These are phyloP conservation scores for Dorcus hopei DNA, from an alignment of 2,888 invertebrate species.

Conservation along the genomic window DNA sequence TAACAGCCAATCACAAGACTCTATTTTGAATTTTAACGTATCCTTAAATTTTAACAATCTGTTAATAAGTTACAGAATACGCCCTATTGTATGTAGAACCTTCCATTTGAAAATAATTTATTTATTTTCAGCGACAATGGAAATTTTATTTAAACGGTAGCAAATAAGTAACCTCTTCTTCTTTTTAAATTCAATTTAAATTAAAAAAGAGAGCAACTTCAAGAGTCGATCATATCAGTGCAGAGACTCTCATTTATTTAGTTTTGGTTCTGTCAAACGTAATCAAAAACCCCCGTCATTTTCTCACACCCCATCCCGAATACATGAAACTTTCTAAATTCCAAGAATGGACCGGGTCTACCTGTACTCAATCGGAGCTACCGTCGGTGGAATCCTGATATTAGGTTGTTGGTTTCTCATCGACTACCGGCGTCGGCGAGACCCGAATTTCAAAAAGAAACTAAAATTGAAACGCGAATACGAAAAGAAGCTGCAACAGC, in stretches of 20 bases:
- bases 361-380: constrained; percentile 13
- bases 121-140: too few species aligned
- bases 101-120: too few species aligned
- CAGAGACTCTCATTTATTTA: constrained; percentile 3
- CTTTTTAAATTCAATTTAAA: too few species aligned
- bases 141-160: too few species aligned
- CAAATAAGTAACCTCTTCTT: too few species aligned
- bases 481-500: constrained; percentile 11
- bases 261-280: constrained; percentile 11
- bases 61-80: too few species aligned
- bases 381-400: constrained; percentile 18
- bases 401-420: constrained; percentile 19
- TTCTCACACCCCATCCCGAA: neutral
- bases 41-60: too few species aligned
- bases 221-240: too few species aligned
- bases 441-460: constrained; percentile 21
- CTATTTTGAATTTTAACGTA: too few species aligned
- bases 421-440: constrained; percentile 17
- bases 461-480: constrained; percentile 13
- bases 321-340: constrained; percentile 8
- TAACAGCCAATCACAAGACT: too few species aligned
- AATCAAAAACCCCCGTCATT: constrained; percentile 7
- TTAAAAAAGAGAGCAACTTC: too few species aligned
- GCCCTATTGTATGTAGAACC: too few species aligned
- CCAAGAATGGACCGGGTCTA: constrained; percentile 13